Evolutionary conservation across 2,113 vertebrate species (phyloP), one percentile per base, ranked within the genome.

Genomic region (Delphinapterus leucas): DNA sequence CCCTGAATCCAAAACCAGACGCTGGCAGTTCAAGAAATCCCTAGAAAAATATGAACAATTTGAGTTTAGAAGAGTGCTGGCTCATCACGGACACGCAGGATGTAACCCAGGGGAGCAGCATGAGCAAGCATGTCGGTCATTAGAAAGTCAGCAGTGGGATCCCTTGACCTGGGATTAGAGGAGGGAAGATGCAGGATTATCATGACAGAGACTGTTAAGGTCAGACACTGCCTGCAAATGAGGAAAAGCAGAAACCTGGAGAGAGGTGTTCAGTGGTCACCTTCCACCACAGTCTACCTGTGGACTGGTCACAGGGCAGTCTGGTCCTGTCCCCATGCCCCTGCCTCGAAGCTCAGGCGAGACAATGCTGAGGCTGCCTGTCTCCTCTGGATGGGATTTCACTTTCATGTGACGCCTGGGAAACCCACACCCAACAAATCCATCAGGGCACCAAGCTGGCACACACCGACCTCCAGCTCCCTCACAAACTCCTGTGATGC

Each of bases 41-140:
- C 36, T 33, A 23, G 53, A 74, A 74, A 25, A 74, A 17, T 23
- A 25, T 33, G 36, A 33, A 23, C 36, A 58, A 38, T 41, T 0
- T 28, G 55, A 82, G 55, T 61, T 38, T 25, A 61, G 55, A 82
- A 9, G 25, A 3, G 3, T 28, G 55, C 76, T 55, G 38, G n/a
- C 2, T 60, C 53, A 17, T 44, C 36, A 33, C 12, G 0, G 38
- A 58, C 18, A 41, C 4, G 8, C 7, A 70, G 67, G n/a, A 55
- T 18, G 0, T 3, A 31, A 23, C 10, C 49, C 18, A 58, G 67
- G 67, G n/a, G 36, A 31, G 85, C n/a, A 58, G 26, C 12, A 2
- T 6, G 36, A 71, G 68, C 2, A 2, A 73, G 26, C 26, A 23
- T 0, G 4, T 41, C 0, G 0, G 53, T 49, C 12, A 13, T n/a